A percentile compares a stretch with the other conserved stretches of the same genome.
These are phyloP conservation scores for Dugesia japonica DNA, from an alignment of 2,888 invertebrate species.

Conservation along the genomic window DNA sequence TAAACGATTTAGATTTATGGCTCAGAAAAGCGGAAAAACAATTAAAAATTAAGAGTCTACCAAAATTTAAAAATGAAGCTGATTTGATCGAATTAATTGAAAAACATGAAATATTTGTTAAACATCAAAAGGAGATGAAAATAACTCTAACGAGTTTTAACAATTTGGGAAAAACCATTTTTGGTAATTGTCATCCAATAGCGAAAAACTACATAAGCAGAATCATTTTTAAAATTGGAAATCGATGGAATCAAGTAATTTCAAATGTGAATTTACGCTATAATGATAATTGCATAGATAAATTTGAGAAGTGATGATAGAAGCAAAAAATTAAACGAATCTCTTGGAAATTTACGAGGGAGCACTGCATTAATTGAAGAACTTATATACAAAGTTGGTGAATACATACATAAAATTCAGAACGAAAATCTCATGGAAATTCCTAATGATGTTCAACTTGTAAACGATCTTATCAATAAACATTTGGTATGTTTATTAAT, in stretches of 20 bases:
- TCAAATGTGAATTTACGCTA: neutral
- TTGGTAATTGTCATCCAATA: neutral
- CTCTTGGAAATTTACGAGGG: neutral
- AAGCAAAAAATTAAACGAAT: neutral
- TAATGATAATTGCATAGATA: neutral
- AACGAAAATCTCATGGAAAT: neutral
- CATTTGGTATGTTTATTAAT: neutral
- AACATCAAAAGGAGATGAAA: neutral
- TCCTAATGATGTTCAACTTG: neutral
- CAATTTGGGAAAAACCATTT: neutral
- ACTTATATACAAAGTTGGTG: neutral
- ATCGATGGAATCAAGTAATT: constrained; percentile 7
- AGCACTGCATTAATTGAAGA: neutral
- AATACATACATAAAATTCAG: neutral
- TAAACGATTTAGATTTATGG: neutral
- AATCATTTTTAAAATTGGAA: neutral
- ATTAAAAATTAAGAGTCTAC: neutral
- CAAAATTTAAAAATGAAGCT: neutral
- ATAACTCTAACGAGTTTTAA: neutral
- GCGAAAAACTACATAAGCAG: neutral
- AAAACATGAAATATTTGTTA: neutral
- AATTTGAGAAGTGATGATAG: neutral
- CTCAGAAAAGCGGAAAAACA: neutral
- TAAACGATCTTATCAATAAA: neutral
- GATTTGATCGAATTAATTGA: neutral